phyloP scores from a whole-genome alignment of 1,140 invertebrate genomes.

The Neomicropteryx cornuta region DNA sequence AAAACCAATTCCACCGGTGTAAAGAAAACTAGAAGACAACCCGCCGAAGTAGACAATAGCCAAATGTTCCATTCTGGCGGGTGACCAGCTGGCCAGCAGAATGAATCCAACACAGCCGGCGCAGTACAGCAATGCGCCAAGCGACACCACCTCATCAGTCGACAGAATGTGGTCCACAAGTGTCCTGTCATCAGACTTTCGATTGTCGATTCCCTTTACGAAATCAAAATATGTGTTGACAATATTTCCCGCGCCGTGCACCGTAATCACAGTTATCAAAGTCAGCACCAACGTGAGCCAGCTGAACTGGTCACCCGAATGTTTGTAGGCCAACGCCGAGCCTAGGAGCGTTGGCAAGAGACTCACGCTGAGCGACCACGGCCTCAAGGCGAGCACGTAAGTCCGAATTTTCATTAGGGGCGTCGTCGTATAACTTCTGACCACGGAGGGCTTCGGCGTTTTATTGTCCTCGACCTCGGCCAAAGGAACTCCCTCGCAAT shows the following conservation, averaged over 20 bases:
- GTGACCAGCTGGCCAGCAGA: slow-evolving; percentile 64
- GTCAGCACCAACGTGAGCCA: slow-evolving; percentile 69
- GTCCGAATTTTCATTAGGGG: slow-evolving; percentile 76
- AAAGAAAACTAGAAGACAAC: slow-evolving; percentile 87
- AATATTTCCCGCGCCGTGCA: slow-evolving; percentile 93
- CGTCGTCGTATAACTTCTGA: no score
- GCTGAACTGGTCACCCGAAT: slow-evolving; percentile 60
- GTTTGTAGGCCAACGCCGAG: slow-evolving; percentile 74
- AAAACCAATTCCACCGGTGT: slow-evolving; percentile 87
- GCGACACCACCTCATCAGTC: slow-evolving; percentile 74
- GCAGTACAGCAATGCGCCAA: slow-evolving; percentile 80
- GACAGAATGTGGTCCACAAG: slow-evolving; percentile 82
- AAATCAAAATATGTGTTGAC: slow-evolving; percentile 96
- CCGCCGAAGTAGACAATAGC: slow-evolving; percentile 92
- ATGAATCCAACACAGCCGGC: slow-evolving; percentile 85
- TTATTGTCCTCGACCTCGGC: no score
- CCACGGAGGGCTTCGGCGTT: no score
- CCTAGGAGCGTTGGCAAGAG: slow-evolving; percentile 82
- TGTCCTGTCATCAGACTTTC: slow-evolving; percentile 86
- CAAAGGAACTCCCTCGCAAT: no score
- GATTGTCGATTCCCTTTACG: slow-evolving; percentile 83
- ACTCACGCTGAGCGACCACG: slow-evolving; percentile 88
- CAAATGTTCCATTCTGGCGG: slow-evolving; percentile 87
- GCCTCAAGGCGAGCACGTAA: slow-evolving; percentile 75
- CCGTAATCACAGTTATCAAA: slow-evolving; percentile 74